Base-by-base conservation (phyloP, 2,113 vertebrate species). In the Strix aluco region DNA sequence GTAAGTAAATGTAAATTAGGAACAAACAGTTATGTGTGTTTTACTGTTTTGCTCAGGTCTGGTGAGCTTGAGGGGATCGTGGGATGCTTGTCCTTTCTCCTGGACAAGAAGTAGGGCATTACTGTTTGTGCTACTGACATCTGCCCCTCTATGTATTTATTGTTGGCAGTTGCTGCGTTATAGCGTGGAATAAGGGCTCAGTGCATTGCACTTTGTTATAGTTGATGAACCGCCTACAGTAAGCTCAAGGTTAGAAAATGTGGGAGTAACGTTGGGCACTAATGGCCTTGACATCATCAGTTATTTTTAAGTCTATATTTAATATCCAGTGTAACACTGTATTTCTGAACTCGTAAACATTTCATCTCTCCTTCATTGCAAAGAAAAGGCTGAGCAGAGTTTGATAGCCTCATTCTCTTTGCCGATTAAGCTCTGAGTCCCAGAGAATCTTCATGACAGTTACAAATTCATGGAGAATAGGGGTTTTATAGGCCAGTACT, bases 1-100 rank as follows among this genome's bases (percentile, higher is more conserved):
- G 99, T 99, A 97, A 99, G 99, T 98, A 11, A 5, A 30, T 44
- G 22, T 91, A 59, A 29, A 25, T 17, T 30, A 26, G 69, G 78
- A 72, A 34, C 1, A 17, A 47, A 34, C 12, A 18, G 3, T 27
- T 20, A 10, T 0, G 0, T 11, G 20, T 7, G 25, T 36, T 40
- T 49, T 23, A 3, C 52, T 26, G 46, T 49, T 81, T 32, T 46
- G 29, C 63, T 57, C 13, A 4, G 29, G 15, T 36, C 66, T 65
- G 27, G 13, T 15, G 49, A 80, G 62, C 62, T 10, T 25, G 2
- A 7, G 7, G 30, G 40, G 22, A 22, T 62, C 0, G 0, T 5
- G 72, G 38, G 29, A 13, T 49, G 1, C 36, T 40, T 1, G 1
- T 27, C 15, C 15, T 44, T 15, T 44, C 44, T 46, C 44, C 44